Base-by-base conservation (phyloP, 2,113 vertebrate species). In the Oophaga pumilio region DNA sequence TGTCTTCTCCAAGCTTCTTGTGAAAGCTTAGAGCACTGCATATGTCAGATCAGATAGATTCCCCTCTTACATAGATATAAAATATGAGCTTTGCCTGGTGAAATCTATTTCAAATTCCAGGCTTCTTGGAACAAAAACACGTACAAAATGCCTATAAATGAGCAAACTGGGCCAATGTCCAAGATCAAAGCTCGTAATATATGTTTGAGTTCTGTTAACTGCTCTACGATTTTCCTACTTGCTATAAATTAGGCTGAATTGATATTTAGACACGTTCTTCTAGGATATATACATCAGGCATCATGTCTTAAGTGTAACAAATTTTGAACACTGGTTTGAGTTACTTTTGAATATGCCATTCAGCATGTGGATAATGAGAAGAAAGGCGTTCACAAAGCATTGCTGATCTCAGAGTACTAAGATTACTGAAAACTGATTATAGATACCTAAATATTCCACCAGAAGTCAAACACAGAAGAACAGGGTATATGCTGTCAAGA, bases 1-100 rank as follows among this genome's bases (percentile, higher is more conserved):
- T 56, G 56, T 88, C 87, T 84, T 88, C 71, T 77, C 68, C 73
- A 77, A 69, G 80, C 80, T 84, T 84, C 87, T 77, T 20, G 81
- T 83, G 73, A 76, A 50, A 74, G 81, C 87, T 88, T 57, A 68
- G 79, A 77, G 73, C 71, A 77, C 71, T 84, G 80, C 87, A 88
- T 57, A 83, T 84, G 81, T 88, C 87, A 88, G 69, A 68, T 76
- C 87, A 88, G 87, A 88, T 88, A 77, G 87, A 84, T 88, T 88
- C 60, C 71, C 79, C 86, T 83, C 73, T 88, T 84, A 66, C 62
- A 84, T 77, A 83, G 80, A 84, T 84, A 77, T 88, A 77, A 77
- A 82, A 88, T 88, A 88, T 88, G 86, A 74, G 68, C 62, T 76
- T 60, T 82, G 56, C 80, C 73, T 83, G 24, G 56, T 83, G 57